Base-by-base conservation (phyloP, 2,797 vertebrate genomes). In the Rhinogobio ventralis region DNA sequence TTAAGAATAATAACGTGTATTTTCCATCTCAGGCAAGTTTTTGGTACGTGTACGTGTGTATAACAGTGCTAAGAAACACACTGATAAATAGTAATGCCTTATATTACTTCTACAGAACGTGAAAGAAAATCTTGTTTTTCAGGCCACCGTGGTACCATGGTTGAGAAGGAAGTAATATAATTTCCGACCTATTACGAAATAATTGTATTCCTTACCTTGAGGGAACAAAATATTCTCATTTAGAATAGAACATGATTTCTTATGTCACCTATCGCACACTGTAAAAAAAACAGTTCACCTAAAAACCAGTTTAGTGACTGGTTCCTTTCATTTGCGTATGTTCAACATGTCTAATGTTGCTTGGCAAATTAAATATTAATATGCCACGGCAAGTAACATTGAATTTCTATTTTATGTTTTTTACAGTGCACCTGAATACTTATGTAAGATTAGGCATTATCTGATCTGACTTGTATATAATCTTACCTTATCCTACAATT, bases 1-100 rank as follows among this genome's bases (percentile, higher is more conserved):
- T 53, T 51, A 53, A 83, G 23, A 60, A n/a, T 14, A 45, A 17
- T 85, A 33, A 77, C 2, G 0, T 57, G 10, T 19, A 62, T 87
- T 87, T 81, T 85, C 79, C 73, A 82, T 82, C 55, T 81, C 62
- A 9, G 28, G 30, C 4, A 25, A 14, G 11, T 49, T 60, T 60
- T 69, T 33, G 64, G 15, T n/a, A n/a, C n/a, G n/a, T n/a, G n/a
- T n/a, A n/a, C n/a, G n/a, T n/a, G n/a, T n/a, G n/a, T n/a, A n/a
- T 62, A 46, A 78, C 45, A 53, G 69, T 36, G 67, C 45, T 30
- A 15, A 28, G 15, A 81, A 69, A 39, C 36, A 81, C 67, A 71
- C 11, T 42, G 49, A 45, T 72, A 42, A 19, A 77, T 25, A 74
- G 10, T n/a, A 30, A 49, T 2, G 0, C 57, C 36, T 49, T 80